Evolutionary conservation across 1,140 invertebrate species (phyloP).

Genomic region (Telenomus remus): DNA sequence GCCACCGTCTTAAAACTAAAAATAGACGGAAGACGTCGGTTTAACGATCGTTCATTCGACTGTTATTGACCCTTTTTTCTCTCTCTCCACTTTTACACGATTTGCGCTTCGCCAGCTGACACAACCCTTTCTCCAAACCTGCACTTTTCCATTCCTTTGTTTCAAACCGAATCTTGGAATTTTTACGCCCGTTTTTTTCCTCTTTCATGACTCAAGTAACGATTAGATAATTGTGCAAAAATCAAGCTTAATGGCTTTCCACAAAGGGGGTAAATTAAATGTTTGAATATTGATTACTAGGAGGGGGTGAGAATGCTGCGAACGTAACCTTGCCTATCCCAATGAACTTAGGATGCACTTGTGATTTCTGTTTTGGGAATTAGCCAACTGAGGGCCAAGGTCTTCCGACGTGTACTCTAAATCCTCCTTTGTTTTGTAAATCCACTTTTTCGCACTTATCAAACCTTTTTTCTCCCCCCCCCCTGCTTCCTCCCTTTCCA

Average conservation of each 20-base stretch:
- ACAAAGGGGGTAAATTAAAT: conserved; percentile 8
- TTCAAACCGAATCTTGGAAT: too few relatives aligned
- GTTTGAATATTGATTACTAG: conserved; percentile 17
- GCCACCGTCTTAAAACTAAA: neutral
- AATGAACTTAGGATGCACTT: conserved; percentile 38
- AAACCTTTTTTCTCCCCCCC: neutral
- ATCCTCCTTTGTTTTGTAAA: conserved; percentile 17
- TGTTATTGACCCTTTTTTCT: conserved; percentile 30
- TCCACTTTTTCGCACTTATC: conserved; percentile 1
- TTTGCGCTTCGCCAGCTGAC: neutral
- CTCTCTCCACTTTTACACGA: conserved; percentile 8
- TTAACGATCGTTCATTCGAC: conserved; percentile 25
- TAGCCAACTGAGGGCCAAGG: conserved; percentile 54
- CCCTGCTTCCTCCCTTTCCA: neutral
- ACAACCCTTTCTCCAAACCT: too few relatives aligned
- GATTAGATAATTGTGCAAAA: too few relatives aligned
- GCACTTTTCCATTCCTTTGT: too few relatives aligned
- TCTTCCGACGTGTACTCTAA: conserved; percentile 16
- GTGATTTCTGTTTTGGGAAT: conserved; percentile 40
- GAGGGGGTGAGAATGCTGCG: conserved; percentile 10
- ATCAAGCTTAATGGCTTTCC: too few relatives aligned
- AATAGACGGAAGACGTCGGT: conserved; percentile 22
- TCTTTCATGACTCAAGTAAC: too few relatives aligned
- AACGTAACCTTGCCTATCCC: conserved; percentile 49
- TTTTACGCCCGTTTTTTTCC: too few relatives aligned